These are phyloP conservation scores for Sebastolobus altivelis DNA, from an alignment of 2,797 vertebrate species.

Conservation along the genomic window DNA sequence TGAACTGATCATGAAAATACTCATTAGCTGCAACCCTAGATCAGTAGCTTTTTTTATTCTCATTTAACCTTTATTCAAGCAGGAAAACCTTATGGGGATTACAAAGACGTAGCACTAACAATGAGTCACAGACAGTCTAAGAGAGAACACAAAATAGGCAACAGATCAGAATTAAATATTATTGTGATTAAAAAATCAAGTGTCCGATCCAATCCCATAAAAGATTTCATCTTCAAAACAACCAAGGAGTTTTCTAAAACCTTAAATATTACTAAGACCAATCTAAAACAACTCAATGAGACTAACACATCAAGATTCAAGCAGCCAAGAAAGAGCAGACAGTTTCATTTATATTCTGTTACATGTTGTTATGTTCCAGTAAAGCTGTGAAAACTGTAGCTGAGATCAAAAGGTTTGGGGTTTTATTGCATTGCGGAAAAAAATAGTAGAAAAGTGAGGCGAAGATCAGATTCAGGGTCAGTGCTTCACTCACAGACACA, in stretches of 20 bases:
- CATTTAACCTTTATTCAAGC: not conserved
- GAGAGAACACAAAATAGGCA: not conserved
- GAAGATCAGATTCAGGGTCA: slow-evolving; percentile 3
- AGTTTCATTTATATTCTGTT: not conserved
- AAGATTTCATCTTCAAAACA: not conserved
- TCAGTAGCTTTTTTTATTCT: not conserved
- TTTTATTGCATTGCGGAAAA: not conserved
- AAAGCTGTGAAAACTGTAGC: not conserved
- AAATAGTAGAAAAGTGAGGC: not conserved
- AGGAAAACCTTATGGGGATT: not conserved
- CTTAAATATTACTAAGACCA: not conserved
- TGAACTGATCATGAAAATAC: not conserved
- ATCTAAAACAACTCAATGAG: not conserved
- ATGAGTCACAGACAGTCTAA: not conserved
- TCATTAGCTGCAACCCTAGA: not conserved
- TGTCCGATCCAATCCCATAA: not conserved
- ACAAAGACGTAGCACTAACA: not conserved
- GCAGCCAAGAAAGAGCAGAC: not conserved
- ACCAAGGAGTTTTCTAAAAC: not conserved
- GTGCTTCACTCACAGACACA: not conserved
- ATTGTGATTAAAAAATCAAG: not conserved
- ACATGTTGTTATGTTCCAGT: not conserved
- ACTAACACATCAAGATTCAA: not conserved
- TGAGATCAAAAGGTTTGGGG: not conserved
- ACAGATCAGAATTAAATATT: not conserved